phyloP scores from a whole-genome alignment of 2,888 invertebrate species.

The Drosophila mimetica region DNA sequence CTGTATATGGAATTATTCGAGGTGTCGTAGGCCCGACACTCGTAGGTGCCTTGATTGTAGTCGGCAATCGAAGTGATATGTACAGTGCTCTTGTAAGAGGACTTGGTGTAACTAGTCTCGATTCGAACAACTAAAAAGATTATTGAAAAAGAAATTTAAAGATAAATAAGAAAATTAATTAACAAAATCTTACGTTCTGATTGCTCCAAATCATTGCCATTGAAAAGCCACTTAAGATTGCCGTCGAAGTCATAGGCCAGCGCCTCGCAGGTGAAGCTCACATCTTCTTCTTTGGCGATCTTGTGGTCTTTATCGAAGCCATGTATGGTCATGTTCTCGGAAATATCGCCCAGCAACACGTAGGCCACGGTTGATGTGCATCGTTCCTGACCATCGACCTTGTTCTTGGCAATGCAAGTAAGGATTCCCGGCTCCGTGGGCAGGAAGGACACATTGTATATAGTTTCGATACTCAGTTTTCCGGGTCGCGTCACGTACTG shows the following conservation, averaged over 20 bases:
- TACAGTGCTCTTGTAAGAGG: slow-evolving; percentile 81
- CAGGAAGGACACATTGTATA: slow-evolving; percentile 83
- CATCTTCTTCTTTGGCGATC: slow-evolving; percentile 86
- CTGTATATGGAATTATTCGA: slow-evolving; percentile 63
- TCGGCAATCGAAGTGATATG: slow-evolving; percentile 81
- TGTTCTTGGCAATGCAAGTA: slow-evolving; percentile 84
- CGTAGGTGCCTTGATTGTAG: slow-evolving; percentile 83
- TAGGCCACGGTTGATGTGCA: slow-evolving; percentile 67
- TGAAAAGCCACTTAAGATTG: slow-evolving; percentile 85
- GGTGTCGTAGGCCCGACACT: slow-evolving; percentile 80
- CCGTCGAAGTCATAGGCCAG: slow-evolving; percentile 85
- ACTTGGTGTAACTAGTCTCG: slow-evolving; percentile 65
- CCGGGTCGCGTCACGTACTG: slow-evolving; percentile 62
- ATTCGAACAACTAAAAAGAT: no score
- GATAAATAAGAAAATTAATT: no score
- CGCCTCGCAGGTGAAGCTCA: slow-evolving; percentile 87
- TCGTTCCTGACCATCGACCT: slow-evolving; percentile 78
- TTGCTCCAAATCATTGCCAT: slow-evolving; percentile 65
- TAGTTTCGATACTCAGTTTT: slow-evolving; percentile 62
- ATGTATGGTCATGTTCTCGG: slow-evolving; percentile 84
- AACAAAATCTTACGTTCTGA: slow-evolving; percentile 41
- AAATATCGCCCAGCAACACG: slow-evolving; percentile 81
- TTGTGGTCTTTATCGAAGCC: slow-evolving; percentile 82
- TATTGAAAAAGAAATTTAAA: no score
- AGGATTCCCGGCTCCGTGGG: slow-evolving; percentile 84